A percentile compares a stretch with the other conserved stretches of the same genome.
Conservation (phyloP, 2,888 invertebrate genomes). For the Dichetophora obliterata region DNA sequence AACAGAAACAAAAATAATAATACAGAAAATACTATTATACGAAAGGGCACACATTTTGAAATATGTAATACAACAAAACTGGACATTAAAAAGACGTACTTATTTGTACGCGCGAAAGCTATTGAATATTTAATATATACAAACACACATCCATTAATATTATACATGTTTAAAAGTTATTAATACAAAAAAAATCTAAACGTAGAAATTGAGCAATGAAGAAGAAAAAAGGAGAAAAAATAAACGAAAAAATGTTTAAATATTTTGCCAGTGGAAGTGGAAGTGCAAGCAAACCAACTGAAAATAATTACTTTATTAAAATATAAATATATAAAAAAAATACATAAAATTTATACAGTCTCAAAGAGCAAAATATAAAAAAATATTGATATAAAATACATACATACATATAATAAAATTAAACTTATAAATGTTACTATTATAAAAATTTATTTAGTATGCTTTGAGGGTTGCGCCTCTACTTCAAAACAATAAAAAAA, state of each 20-base stretch:
- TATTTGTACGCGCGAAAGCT: slow-evolving; percentile 19
- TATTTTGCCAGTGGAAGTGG: slow-evolving; percentile 47
- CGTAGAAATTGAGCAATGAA: slow-evolving; percentile 41
- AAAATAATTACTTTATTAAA: slow-evolving; percentile 61
- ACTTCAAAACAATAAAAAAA: too few species aligned
- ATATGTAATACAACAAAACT: slow-evolving; percentile 32
- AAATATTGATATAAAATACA: slow-evolving; percentile 14
- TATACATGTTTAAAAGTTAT: slow-evolving; percentile 45
- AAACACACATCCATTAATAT: slow-evolving; percentile 39
- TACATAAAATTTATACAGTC: slow-evolving; percentile 8
- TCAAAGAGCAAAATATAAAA: slow-evolving; percentile 3
- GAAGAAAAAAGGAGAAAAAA: slow-evolving; percentile 3
- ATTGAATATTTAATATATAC: slow-evolving; percentile 38
- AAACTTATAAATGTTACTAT: slow-evolving; percentile 28
- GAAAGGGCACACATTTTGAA: slow-evolving; percentile 38
- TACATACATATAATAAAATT: slow-evolving; percentile 10
- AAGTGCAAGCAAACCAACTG: slow-evolving; percentile 54
- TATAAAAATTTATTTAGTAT: not conserved
- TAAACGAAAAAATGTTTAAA: slow-evolving; percentile 47
- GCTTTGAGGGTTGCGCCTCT: too few species aligned
- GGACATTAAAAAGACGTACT: slow-evolving; percentile 19
- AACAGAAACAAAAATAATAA: slow-evolving; percentile 38
- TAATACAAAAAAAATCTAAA: slow-evolving; percentile 50
- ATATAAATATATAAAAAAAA: slow-evolving; percentile 39
- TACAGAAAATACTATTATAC: slow-evolving; percentile 21